Conservation (phyloP, 2,113 vertebrate genomes). For the Bos indicus region DNA sequence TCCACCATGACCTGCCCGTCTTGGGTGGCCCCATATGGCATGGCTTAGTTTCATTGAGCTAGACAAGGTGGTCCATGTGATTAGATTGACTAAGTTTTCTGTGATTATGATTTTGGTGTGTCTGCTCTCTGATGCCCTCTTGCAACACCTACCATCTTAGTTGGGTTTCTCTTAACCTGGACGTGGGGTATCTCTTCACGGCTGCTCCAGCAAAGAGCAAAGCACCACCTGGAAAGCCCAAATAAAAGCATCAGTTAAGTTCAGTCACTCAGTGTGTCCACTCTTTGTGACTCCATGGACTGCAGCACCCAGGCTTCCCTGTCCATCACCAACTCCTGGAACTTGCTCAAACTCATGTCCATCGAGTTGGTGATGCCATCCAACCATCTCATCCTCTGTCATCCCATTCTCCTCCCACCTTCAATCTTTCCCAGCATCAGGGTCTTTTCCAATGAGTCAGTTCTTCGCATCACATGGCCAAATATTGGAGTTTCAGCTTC, state of each 20-base stretch:
- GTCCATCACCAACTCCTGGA: neutral
- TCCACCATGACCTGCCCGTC: rapidly evolving
- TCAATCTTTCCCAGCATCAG: neutral
- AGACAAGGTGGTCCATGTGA: too few relatives aligned
- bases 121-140: too few relatives aligned
- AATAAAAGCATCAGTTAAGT: neutral
- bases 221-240: neutral
- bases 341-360: neutral
- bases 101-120: too few relatives aligned
- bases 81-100: too few relatives aligned
- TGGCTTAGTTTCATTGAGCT: too few relatives aligned
- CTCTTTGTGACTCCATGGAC: neutral
- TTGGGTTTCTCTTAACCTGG: too few relatives aligned
- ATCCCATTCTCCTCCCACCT: neutral
- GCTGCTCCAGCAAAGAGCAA: too few relatives aligned
- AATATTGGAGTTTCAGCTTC: neutral
- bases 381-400: neutral
- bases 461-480: rapidly evolving
- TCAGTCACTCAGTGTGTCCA: neutral
- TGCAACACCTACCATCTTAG: rapidly evolving
- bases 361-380: neutral
- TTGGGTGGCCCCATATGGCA: too few relatives aligned
- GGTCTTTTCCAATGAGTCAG: neutral
- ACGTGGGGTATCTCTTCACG: too few relatives aligned
- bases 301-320: neutral